A percentile compares a stretch with the other conserved stretches of the same genome.
Conservation (phyloP, 2,797 vertebrate genomes). For the Cossypha dichroa region DNA sequence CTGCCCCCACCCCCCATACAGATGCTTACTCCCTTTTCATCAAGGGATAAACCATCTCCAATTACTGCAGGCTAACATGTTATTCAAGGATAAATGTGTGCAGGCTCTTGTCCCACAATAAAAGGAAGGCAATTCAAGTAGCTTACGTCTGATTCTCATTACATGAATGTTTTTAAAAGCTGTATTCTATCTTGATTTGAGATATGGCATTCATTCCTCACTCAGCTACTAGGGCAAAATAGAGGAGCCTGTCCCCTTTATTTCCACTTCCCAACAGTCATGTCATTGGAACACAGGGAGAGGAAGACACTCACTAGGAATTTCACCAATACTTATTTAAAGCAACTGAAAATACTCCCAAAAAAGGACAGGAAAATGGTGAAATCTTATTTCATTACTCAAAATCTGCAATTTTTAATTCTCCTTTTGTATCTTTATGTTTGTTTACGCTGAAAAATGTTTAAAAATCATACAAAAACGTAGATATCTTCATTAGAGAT, state of each 20-base stretch:
- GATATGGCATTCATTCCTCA: not conserved
- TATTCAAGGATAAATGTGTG: constrained; percentile 45
- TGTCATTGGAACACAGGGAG: not conserved
- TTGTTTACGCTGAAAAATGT: not conserved
- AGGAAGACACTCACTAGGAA: not conserved
- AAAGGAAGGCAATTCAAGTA: constrained; percentile 37
- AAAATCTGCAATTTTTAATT: accelerated
- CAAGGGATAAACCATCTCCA: constrained; percentile 57
- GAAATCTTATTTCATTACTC: not conserved
- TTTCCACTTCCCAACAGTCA: not conserved
- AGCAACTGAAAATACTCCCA: not conserved
- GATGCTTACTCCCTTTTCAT: constrained; percentile 46
- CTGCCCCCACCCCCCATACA: not conserved
- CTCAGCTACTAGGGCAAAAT: not conserved
- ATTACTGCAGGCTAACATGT: constrained; percentile 43
- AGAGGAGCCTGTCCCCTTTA: not conserved
- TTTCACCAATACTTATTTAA: not conserved
- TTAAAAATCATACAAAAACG: not conserved
- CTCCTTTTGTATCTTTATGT: not conserved
- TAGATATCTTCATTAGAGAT: not conserved
- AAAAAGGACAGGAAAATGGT: not conserved
- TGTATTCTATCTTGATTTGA: not conserved
- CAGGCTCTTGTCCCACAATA: constrained; percentile 25
- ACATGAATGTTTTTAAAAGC: constrained; percentile 13
- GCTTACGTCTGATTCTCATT: constrained; percentile 53